Evolutionary conservation across 1,140 invertebrate genomes (phyloP).

Genomic region (Conus betulinus): DNA sequence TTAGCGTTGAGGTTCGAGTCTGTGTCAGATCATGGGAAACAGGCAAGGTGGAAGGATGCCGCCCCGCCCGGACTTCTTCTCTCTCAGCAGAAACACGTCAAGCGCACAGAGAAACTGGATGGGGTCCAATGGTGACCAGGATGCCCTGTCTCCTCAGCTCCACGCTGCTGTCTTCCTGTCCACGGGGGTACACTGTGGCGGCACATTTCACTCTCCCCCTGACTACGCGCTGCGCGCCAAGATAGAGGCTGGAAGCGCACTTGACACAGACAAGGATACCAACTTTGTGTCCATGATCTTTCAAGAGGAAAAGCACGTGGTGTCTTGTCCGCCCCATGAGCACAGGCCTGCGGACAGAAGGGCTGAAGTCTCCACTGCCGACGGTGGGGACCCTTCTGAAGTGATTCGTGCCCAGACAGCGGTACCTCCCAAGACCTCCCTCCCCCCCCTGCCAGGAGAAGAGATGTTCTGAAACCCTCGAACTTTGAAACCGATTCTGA

Average conservation of each 20-base stretch:
- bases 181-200: constrained; percentile 37
- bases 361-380: not conserved
- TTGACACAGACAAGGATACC: not conserved
- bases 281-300: not conserved
- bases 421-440: not conserved
- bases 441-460: not conserved
- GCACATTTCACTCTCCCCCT: too few relatives aligned
- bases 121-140: constrained; percentile 29
- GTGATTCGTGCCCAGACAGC: not conserved
- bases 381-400: not conserved
- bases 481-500: not conserved
- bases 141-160: constrained; percentile 41
- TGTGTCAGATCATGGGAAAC: constrained; percentile 35
- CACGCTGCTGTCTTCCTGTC: constrained; percentile 40
- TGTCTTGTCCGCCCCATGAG: not conserved
- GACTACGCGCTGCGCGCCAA: too few relatives aligned
- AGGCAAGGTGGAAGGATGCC: constrained; percentile 28
- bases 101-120: constrained; percentile 23
- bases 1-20: too few relatives aligned
- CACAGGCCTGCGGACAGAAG: not conserved
- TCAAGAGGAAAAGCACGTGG: not conserved
- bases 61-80: not conserved
- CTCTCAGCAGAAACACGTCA: constrained; percentile 32
- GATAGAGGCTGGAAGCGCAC: too few relatives aligned
- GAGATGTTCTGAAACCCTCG: not conserved